phyloP scores from a whole-genome alignment of 2,797 vertebrate genomes.

The Acipenser ruthenus region DNA sequence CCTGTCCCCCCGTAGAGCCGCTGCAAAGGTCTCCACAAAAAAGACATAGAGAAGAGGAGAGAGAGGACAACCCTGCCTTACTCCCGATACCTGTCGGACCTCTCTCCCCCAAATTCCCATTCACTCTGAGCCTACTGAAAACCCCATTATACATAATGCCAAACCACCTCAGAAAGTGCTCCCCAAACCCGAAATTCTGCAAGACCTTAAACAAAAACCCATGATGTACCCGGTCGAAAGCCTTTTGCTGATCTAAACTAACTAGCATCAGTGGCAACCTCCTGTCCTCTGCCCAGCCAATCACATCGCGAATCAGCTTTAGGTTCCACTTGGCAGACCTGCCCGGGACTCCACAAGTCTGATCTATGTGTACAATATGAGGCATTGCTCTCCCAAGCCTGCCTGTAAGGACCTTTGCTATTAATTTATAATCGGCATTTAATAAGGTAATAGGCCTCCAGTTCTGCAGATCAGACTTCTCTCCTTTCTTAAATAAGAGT shows the following conservation, averaged over 20 bases:
- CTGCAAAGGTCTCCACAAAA: background rate
- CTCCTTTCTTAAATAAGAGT: background rate
- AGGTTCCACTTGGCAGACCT: background rate
- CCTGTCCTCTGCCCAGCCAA: background rate
- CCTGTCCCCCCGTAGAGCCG: background rate
- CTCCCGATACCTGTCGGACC: background rate
- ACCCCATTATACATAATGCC: background rate
- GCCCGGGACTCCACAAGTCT: background rate
- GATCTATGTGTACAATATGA: background rate
- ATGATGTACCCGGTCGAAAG: background rate
- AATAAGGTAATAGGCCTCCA: background rate
- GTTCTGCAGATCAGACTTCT: background rate
- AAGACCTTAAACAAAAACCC: background rate
- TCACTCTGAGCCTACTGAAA: background rate
- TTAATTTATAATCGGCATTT: background rate
- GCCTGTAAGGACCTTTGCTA: background rate
- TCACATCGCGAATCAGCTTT: background rate
- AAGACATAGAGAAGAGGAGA: background rate
- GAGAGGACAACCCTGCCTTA: background rate
- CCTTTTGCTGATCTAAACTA: background rate
- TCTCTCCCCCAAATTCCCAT: background rate
- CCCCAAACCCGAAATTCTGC: background rate
- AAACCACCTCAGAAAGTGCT: background rate
- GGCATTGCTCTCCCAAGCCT: background rate
- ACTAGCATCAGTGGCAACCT: background rate